Evolutionary conservation across 2,888 invertebrate genomes (phyloP), one percentile per base, ranked within the genome.

Genomic region (Hydriomena furcata): DNA sequence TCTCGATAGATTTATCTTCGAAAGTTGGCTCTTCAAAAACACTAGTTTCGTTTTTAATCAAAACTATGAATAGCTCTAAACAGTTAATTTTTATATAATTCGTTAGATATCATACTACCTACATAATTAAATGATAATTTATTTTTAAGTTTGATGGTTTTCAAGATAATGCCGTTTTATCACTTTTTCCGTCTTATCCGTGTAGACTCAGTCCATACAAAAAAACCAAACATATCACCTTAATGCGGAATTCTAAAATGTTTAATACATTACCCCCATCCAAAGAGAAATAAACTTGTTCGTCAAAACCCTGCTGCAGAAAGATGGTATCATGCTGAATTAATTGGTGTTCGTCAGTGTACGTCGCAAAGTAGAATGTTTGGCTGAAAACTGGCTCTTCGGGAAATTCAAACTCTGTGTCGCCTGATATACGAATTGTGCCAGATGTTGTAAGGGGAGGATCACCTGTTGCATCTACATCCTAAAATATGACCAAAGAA

Each of bases 341-440:
- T 13, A 86, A 43, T 49, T 65, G 60, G 44, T 79, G 58, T 8
- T 73, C 69, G 3, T 58, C 60, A 1, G 76, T 77, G 56, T 92
- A 92, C 13, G 69, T 68, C 6, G 83, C 91, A 17, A 76, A 65
- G 61, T 91, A 92, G 55, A 82, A 84, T 7, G 89, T 54, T 61
- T 79, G 63, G 1, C 75, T 66, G 67, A 92, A 92, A 11, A 81
- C 66, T 11, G 85, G 91, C 38, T 86, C 84, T 24, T 83, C 84
- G 0, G 91, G 89, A 25, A 91, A 68, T 63, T 80, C 73, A 54
- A 82, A 82, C 27, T 76, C 67, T 7, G 73, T 60, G 58, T 89
- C 82, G 6, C 82, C 76, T 35, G 66, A 54, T 17, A 92, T 78
- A 10, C 67, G 77, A 4, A 91, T 53, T 8, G 74, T 79, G 1